phyloP scores from a whole-genome alignment of 2,888 invertebrate genomes.

The Drosophila ustulata region DNA sequence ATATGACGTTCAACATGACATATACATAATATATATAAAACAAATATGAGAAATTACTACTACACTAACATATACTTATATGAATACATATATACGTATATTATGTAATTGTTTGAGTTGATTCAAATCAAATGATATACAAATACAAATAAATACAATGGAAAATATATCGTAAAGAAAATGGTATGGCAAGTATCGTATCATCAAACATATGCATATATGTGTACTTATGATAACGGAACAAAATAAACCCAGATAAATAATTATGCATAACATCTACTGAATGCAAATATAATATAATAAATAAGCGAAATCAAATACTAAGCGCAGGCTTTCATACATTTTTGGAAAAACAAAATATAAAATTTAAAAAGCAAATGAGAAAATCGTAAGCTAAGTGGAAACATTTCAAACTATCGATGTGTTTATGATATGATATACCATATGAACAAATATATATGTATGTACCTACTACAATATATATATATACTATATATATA shows the following conservation, averaged over 20 bases:
- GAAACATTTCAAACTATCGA: slow-evolving; percentile 62
- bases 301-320: slow-evolving; percentile 43
- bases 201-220: slow-evolving; percentile 16
- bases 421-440: slow-evolving; percentile 62
- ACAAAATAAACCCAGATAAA: slow-evolving; percentile 40
- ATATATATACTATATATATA: slow-evolving; percentile 40
- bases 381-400: slow-evolving; percentile 30
- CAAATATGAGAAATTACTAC: slow-evolving; percentile 1
- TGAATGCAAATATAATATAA: slow-evolving; percentile 16
- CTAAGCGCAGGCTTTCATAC: slow-evolving; percentile 77
- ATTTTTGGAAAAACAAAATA: slow-evolving; percentile 71
- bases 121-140: slow-evolving; percentile 49
- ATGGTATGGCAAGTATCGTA: slow-evolving; percentile 33
- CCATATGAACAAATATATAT: slow-evolving; percentile 29
- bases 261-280: slow-evolving; percentile 33
- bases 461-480: slow-evolving; percentile 17
- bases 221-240: slow-evolving; percentile 24
- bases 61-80: slow-evolving; percentile 17
- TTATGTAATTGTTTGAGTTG: slow-evolving; percentile 39
- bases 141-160: slow-evolving; percentile 74
- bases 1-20: slow-evolving; percentile 61
- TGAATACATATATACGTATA: slow-evolving; percentile 11
- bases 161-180: slow-evolving; percentile 25
- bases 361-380: slow-evolving; percentile 24
- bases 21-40: slow-evolving; percentile 7